Base-by-base conservation (phyloP, 2,888 invertebrate species). In the Lasiommata megera region DNA sequence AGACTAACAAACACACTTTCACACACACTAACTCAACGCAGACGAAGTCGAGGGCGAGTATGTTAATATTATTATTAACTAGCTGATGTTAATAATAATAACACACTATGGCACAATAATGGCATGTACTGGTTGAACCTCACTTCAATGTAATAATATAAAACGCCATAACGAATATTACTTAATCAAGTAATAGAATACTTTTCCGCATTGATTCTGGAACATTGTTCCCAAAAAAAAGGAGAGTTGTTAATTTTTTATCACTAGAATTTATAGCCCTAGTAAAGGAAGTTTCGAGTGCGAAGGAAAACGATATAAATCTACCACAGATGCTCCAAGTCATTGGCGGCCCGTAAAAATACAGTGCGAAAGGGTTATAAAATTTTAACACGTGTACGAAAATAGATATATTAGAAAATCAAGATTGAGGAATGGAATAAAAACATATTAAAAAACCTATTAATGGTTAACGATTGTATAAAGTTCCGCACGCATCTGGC, bases 221-320 rank as follows among this genome's bases (percentile, higher is more conserved):
- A 23, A 23, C 2, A 23, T n/a, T n/a, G 73, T 76, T 72, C 68
- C 43, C n/a, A n/a, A 40, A 38, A 55, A 76, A 77, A 77, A 78
- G 74, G 76, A 74, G 70, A 64, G 77, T 69, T 69, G 76, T 83
- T 75, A 80, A 76, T 82, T 83, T 86, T 85, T 85, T 82, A 86
- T 80, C 73, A 77, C 77, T 78, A 53, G 72, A 76, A 79, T 84
- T 85, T 81, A 84, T 77, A 68, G 73, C 73, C 70, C 63, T 69
- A 73, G 77, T 77, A 81, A 78, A 84, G 88, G 87, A 88, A 85
- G 87, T 80, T 72, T 67, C 73, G 78, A 80, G 77, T 80, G 84
- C 80, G 79, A 79, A 84, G 83, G 87, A 84, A 85, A 88, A 85
- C 75, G 81, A 82, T 85, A 82, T 82, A 84, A 82, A 85, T 85